Evolutionary conservation across 2,888 invertebrate genomes (phyloP), one percentile per base, ranked within the genome.

Genomic region (Pasiphila rectangulata): DNA sequence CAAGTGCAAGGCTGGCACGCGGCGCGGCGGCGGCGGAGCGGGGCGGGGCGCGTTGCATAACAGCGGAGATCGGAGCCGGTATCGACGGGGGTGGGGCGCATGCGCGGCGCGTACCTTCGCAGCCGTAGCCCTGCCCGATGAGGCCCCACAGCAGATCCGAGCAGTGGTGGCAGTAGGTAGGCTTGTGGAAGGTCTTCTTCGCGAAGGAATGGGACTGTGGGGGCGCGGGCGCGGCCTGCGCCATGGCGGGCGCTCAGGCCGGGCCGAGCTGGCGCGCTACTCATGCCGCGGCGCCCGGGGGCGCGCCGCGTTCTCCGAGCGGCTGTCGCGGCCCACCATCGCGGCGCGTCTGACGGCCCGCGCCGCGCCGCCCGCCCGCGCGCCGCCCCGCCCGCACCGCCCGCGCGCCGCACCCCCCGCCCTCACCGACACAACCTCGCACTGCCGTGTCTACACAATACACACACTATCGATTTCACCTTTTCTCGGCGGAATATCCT

Each of bases 131-230:
- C 92, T 98, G 98, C 90, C 98, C 98, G 88, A 99, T 97, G 91
- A 99, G 94, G 87, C 99, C 98, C 99, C 99, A 99, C 81, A 99
- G 94, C 93, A 98, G 95, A 90, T 99, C 99, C 88, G 98, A 97
- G 93, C 99, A 99, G 92, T 98, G 98, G 92, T 99, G 99, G 92
- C 99, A 99, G 92, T 98, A 98, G 78, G 98, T 98, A 87, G 98
- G 99, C 93, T 98, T 98, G 92, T 99, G 99, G 93, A 99, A 99
- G 90, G 98, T 98, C 92, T 98, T 99, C 95, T 98, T 99, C 90
- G 94, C 94, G 94, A 99, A 99, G 93, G 95, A 97, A 93, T 99
- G 99, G 84, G 90, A 90, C 89, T 89, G 88, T 86, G 90, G 90
- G 81, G 90, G 90, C 90, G 90, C 90, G 88, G 88, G 90, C 87